phyloP scores from a whole-genome alignment of 2,113 vertebrate genomes.

The Calidris pugnax region DNA sequence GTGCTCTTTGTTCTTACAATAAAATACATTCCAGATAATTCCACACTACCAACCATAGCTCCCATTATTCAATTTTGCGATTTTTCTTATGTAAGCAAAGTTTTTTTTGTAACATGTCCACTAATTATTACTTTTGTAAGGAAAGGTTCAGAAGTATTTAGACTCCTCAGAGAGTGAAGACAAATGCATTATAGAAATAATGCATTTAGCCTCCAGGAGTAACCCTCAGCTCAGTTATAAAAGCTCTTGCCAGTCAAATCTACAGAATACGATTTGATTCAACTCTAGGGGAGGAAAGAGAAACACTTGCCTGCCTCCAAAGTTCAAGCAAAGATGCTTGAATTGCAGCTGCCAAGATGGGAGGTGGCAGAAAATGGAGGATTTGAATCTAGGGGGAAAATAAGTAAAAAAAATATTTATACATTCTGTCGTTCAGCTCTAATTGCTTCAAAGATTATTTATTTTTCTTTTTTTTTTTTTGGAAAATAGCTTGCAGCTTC shows the following conservation, averaged over 20 bases:
- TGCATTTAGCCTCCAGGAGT: constrained; percentile 73
- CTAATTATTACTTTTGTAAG: constrained; percentile 76
- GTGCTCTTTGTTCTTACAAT: constrained; percentile 74
- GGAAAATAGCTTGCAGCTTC: constrained; percentile 79
- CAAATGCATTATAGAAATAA: constrained; percentile 76
- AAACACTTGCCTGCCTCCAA: constrained; percentile 75
- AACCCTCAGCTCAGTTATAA: constrained; percentile 69
- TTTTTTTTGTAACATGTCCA: constrained; percentile 54
- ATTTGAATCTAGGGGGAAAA: constrained; percentile 74
- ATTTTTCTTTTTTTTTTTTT: constrained; percentile 75
- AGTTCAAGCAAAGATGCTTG: constrained; percentile 75
- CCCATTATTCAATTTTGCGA: constrained; percentile 39
- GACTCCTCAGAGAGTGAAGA: constrained; percentile 58
- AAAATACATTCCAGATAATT: constrained; percentile 73
- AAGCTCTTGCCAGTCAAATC: constrained; percentile 78
- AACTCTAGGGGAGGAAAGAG: constrained; percentile 67
- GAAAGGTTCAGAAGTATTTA: constrained; percentile 73
- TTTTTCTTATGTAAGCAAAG: constrained; percentile 42
- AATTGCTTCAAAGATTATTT: constrained; percentile 84
- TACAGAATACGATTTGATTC: constrained; percentile 70
- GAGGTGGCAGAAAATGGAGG: constrained; percentile 68
- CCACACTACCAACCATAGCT: constrained; percentile 36
- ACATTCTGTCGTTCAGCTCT: constrained; percentile 76
- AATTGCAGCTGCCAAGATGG: constrained; percentile 66
- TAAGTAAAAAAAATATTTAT: constrained; percentile 78